Evolutionary conservation across 2,113 vertebrate species (phyloP), one percentile per base, ranked within the genome.

Genomic region (Pedionomus torquatus): DNA sequence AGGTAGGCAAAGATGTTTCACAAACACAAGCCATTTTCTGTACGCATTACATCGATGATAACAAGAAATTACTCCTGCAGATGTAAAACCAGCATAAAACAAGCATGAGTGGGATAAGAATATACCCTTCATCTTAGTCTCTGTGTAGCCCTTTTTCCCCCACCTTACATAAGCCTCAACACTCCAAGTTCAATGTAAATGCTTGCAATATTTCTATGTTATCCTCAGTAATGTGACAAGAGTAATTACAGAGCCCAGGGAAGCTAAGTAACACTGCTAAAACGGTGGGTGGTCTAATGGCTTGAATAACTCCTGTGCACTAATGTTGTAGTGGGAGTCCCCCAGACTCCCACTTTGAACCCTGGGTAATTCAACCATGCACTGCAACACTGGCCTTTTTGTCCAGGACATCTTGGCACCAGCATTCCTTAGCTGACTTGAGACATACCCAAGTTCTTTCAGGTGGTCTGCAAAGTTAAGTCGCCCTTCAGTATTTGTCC

Each of bases 381-480:
- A 88, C 84, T 91, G 71, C 87, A 97, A 93, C 94, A 96, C 89
- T 70, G 68, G 84, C 35, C 35, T 91, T 95, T 95, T 95, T 93
- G 92, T 95, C 71, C 0, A 0, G 71, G 48, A 90, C 58, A 55
- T 80, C 87, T 68, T 84, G 55, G 87, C 89, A 95, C 49, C 70
- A 83, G 55, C 46, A n/a, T 7, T 64, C 54, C 78, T 77, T 95
- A 64, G 46, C 68, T 86, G 86, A 82, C 51, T 88, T 52, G 17
- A 92, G 91, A 92, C 31, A 33, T 72, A 86, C 68, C 51, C 64
- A 48, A 61, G 75, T 64, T 60, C 91, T 93, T 89, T 95, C 91
- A 95, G 91, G 81, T 88, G 75, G 84, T 70, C 78, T 91, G 43
- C 46, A 91, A 93, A 94, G 33, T 71, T 88, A 95, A 93, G 68